Evolutionary conservation across 2,797 vertebrate species (phyloP), one percentile per base, ranked within the genome.

Genomic region (Scolopax bukidnonensis): DNA sequence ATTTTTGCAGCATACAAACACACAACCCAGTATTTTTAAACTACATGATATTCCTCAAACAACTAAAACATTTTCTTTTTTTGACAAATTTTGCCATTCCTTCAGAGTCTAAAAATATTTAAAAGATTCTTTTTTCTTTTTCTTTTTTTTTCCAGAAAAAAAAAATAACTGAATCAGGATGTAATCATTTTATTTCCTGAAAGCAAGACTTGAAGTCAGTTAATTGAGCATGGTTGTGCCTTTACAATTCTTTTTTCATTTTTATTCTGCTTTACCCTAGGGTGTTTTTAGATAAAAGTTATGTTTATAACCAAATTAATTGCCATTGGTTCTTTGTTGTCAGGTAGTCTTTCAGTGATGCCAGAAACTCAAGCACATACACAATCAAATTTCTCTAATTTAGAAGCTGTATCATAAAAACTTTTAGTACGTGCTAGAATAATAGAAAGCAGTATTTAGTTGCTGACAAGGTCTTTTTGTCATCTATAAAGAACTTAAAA

Each of bases 381-480:
- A 25, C 0, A 2, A 78, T 84, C 45, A 78, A 64, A 71, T 90
- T 75, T 88, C 50, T 91, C 61, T 93, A 80, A 84, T 93, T 94
- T 81, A 78, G 43, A 88, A 93, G 57, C 33, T 86, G 30, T 75
- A 45, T 54, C 73, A 71, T 94, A 91, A 88, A 89, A 53, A n/a
- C 38, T 81, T 93, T 88, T 84, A 94, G 54, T 84, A 51, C 47
- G n/a, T 51, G 12, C 54, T 93, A 73, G 88, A 91, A 84, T 25
- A 84, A 36, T 68, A 64, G 53, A 43, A 95, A 78, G 57, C 27
- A 54, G 19, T 73, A 48, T 48, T 84, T 86, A 78, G 30, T 67
- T 96, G 67, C 70, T 95, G 86, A 84, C 77, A 91, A 90, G n/a
- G 43, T 54, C n/a, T 85, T 95, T 94, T 89, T 81, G 27, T 84